phyloP scores from a whole-genome alignment of 2,888 invertebrate genomes.

The Apamea monoglypha region DNA sequence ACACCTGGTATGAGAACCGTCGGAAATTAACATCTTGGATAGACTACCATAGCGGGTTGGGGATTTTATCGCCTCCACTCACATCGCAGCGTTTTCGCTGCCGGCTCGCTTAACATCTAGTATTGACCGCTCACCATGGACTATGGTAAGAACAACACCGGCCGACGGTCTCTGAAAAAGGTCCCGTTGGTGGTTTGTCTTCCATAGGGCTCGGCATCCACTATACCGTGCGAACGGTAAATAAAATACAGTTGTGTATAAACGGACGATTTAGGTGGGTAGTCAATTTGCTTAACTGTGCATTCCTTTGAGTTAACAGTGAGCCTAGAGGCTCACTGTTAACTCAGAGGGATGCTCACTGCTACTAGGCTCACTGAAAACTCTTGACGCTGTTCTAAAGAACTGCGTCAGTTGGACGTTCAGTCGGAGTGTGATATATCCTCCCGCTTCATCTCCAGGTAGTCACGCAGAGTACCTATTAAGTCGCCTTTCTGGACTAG shows the following conservation, averaged over 20 bases:
- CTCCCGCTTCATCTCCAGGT: neutral
- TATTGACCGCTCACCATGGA: neutral
- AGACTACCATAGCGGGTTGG: slow-evolving; percentile 25
- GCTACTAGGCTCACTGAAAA: no score
- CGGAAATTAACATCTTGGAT: slow-evolving; percentile 30
- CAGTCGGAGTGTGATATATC: neutral
- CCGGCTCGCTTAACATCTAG: slow-evolving; percentile 30
- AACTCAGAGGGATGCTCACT: no score
- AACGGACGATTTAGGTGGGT: neutral
- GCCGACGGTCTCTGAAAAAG: slow-evolving; percentile 18
- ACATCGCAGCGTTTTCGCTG: neutral
- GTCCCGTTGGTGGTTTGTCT: slow-evolving; percentile 3
- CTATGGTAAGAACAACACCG: slow-evolving; percentile 20
- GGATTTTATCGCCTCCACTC: neutral
- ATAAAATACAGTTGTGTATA: neutral
- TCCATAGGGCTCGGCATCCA: neutral
- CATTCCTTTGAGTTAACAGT: neutral
- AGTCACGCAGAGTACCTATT: neutral
- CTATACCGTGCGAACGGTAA: neutral
- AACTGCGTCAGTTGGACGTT: neutral
- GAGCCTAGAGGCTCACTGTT: no score
- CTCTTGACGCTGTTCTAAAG: no score
- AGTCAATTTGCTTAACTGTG: neutral
- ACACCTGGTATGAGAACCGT: slow-evolving; percentile 24
- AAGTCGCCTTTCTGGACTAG: slow-evolving; percentile 13